Percentiles rank a stretch among this genome's conserved stretches.
Evolutionary conservation across 2,113 vertebrate species (phyloP).

Genomic region (Anseranas semipalmata): DNA sequence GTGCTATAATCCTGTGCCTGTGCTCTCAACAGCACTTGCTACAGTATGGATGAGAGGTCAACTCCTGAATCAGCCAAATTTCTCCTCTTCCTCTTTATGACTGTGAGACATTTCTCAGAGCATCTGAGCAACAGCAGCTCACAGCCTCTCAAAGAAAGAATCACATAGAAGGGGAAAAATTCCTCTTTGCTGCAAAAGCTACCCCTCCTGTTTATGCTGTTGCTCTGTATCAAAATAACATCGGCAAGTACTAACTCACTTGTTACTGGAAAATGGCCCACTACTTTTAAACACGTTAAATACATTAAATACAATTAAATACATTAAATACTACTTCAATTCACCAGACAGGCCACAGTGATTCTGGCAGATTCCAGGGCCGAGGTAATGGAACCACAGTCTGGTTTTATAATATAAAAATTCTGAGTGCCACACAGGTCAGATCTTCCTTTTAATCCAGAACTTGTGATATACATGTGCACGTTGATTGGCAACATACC

Average conservation of each 20-base stretch:
- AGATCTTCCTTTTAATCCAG: background rate
- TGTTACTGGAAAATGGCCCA: rapidly evolving
- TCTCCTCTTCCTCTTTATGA: background rate
- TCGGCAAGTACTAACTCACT: background rate
- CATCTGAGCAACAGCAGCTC: background rate
- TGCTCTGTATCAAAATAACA: background rate
- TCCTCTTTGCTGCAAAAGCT: background rate
- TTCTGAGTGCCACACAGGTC: background rate
- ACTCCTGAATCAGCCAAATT: background rate
- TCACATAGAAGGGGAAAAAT: background rate
- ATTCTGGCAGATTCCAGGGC: background rate
- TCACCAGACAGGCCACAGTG: background rate
- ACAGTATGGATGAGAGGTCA: background rate
- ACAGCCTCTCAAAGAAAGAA: background rate
- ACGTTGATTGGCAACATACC: background rate
- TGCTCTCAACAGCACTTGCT: background rate
- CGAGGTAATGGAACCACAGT: background rate
- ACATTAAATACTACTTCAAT: background rate
- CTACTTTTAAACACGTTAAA: background rate
- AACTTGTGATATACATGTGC: background rate
- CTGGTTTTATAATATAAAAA: background rate
- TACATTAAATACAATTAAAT: background rate
- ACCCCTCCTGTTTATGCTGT: background rate
- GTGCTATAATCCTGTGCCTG: background rate
- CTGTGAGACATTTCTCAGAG: background rate